Conservation (phyloP, 2,797 vertebrate genomes). For the Dicrostonyx torquatus region DNA sequence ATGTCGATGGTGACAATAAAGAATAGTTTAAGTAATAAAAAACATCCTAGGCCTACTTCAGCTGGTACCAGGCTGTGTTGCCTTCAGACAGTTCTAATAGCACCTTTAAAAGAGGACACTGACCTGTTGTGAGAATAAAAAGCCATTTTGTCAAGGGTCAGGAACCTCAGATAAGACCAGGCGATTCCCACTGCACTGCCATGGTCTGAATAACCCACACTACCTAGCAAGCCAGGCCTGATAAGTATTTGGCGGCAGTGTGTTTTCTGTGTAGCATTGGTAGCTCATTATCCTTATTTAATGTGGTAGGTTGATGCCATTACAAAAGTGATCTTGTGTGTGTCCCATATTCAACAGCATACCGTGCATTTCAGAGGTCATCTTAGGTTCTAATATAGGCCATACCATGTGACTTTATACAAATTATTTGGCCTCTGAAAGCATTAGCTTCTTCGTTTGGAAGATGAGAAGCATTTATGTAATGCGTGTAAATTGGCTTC, state of each 20-base stretch:
- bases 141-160: constrained; percentile 7
- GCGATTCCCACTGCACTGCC: background rate
- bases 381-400: background rate
- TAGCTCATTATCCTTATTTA: constrained; percentile 42
- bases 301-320: constrained; percentile 17
- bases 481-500: constrained; percentile 25
- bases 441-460: background rate
- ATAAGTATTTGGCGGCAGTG: background rate
- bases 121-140: background rate
- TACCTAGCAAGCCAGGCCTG: background rate
- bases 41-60: constrained; percentile 26
- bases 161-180: constrained; percentile 44
- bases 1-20: background rate
- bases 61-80: background rate
- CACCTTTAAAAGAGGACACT: constrained; percentile 16
- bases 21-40: constrained; percentile 10
- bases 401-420: background rate
- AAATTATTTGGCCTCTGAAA: constrained; percentile 28
- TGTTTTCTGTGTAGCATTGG: background rate
- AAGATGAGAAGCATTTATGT: background rate
- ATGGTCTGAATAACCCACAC: background rate
- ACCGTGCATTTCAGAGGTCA: background rate
- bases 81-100: constrained; percentile 3
- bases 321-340: constrained; percentile 39
- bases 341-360: background rate